Evolutionary conservation across 1,140 invertebrate species (phyloP).

Genomic region (Goniozus legneri): DNA sequence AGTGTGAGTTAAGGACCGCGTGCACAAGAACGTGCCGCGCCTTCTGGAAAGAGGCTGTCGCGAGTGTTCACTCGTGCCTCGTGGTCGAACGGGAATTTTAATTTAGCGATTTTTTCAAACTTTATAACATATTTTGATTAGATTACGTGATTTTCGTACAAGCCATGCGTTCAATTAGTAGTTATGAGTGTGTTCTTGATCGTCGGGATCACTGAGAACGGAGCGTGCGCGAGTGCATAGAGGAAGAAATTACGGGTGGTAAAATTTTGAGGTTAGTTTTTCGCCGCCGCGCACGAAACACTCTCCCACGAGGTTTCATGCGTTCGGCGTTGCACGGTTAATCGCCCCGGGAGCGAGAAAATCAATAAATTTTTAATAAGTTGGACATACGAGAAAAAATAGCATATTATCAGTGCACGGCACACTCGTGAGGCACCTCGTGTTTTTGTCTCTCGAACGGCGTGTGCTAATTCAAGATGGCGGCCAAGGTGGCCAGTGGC

Average conservation of each 20-base stretch:
- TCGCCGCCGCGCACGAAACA: too few species aligned
- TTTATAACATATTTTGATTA: too few species aligned
- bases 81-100: background rate
- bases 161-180: constrained; percentile 14
- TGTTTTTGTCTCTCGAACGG: constrained; percentile 32
- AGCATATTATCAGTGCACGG: too few species aligned
- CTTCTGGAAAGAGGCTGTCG: constrained; percentile 15
- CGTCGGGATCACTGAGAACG: constrained; percentile 1
- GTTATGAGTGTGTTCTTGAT: background rate
- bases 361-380: too few species aligned
- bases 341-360: too few species aligned
- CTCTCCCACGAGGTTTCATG: too few species aligned
- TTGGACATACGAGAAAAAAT: too few species aligned
- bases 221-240: background rate
- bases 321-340: background rate
- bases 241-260: too few species aligned
- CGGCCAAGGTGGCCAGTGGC: constrained; percentile 38
- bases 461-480: constrained; percentile 39
- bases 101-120: too few species aligned
- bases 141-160: too few species aligned
- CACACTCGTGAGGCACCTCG: constrained; percentile 32
- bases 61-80: background rate
- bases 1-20: constrained; percentile 21
- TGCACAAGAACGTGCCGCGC: constrained; percentile 14
- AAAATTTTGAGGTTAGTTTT: too few species aligned